A percentile compares a stretch with the other conserved stretches of the same genome.
phyloP scores from a whole-genome alignment of 2,888 invertebrate genomes.

The Cetonia aurata region DNA sequence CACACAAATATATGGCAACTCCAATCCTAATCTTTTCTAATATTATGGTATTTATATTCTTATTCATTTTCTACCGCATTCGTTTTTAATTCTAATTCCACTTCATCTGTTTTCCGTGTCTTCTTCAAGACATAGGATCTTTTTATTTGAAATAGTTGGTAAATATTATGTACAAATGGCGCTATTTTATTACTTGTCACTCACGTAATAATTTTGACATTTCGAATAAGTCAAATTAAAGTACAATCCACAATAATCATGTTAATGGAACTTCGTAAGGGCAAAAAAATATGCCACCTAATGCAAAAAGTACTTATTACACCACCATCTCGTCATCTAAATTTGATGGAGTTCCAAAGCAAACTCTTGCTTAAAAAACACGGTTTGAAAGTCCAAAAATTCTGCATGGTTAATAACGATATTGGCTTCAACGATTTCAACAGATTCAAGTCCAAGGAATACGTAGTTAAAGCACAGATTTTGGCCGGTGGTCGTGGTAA shows the following conservation, averaged over 20 bases:
- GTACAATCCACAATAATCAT: not conserved
- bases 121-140: no score
- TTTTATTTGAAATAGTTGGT: no score
- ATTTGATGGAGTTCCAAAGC: conserved; percentile 97
- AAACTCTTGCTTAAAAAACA: conserved; percentile 90
- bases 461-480: conserved; percentile 94
- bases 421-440: conserved; percentile 24
- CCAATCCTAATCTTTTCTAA: no score
- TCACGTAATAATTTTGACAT: no score
- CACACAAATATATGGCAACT: no score
- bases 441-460: conserved; percentile 18
- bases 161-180: no score
- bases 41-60: no score
- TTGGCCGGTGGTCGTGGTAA: conserved; percentile 96
- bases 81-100: no score
- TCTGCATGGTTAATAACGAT: conserved; percentile 79
- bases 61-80: no score
- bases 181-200: no score
- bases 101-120: no score
- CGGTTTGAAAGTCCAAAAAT: conserved; percentile 89
- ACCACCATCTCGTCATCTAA: conserved; percentile 75
- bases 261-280: not conserved
- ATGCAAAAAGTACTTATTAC: not conserved
- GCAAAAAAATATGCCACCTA: not conserved
- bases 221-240: not conserved